A percentile compares a stretch with the other conserved stretches of the same genome.
Conservation (phyloP, 2,113 vertebrate genomes). For the Zosterops lateralis region DNA sequence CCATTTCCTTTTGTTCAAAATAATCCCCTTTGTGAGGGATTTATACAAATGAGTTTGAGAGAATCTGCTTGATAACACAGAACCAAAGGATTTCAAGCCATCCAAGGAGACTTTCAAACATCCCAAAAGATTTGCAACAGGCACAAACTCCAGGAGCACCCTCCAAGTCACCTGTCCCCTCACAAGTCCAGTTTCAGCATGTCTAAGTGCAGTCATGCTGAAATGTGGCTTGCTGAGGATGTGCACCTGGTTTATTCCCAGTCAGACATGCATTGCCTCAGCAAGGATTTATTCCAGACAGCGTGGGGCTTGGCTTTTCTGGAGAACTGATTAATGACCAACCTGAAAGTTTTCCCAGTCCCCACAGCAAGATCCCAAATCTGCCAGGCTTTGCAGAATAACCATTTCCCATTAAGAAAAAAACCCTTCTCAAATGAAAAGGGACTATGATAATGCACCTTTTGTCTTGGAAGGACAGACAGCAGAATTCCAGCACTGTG, state of each 20-base stretch:
- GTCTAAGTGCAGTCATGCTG: accelerated
- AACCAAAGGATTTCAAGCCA: background rate
- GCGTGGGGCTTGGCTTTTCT: background rate
- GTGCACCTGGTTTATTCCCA: background rate
- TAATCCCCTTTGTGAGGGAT: background rate
- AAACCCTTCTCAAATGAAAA: background rate
- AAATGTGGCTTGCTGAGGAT: background rate
- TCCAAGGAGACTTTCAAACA: background rate
- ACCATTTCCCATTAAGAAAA: background rate
- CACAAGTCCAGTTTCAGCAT: background rate
- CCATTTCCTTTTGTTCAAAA: background rate
- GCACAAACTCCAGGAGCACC: background rate
- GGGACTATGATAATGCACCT: background rate
- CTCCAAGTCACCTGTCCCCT: background rate
- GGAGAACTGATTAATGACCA: background rate
- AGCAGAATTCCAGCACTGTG: background rate
- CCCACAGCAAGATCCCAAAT: background rate
- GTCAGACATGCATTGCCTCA: background rate
- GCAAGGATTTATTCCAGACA: background rate
- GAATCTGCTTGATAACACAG: background rate
- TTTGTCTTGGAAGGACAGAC: background rate
- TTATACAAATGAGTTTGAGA: background rate
- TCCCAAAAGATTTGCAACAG: background rate
- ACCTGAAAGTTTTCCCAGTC: background rate
- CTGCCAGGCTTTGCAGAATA: background rate